Base-by-base conservation (phyloP, 2,113 vertebrate genomes). In the Platanista minor region DNA sequence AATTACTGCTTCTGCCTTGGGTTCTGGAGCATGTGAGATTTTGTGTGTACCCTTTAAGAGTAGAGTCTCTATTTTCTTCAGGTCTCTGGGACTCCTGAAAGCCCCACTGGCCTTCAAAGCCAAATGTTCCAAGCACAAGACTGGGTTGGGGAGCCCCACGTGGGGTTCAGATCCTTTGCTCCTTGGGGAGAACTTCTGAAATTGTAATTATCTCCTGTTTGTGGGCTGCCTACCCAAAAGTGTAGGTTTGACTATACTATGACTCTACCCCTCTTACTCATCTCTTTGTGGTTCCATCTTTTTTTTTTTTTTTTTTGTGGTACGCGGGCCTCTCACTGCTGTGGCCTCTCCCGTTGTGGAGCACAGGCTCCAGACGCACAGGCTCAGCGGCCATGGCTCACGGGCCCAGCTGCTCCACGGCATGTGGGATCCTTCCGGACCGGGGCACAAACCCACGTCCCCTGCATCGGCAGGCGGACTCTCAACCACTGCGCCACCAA, bases 81-180 rank as follows among this genome's bases (percentile, higher is more conserved):
- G 75, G 33, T 6, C 20, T 54, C 11, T 78, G 75, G 49, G 75
- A 23, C 49, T 78, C 49, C 49, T 54, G 75, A 78, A 54, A 78
- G 11, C 49, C 33, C 33, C 75, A 54, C 49, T 78, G 52, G 11
- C n/a, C 20, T 78, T 78, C 75, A 78, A 54, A 78, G 6, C 75
- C 75, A 36, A 78, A 54, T 4, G 0, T 78, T 54, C 33, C 74
- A 12, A 77, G 9, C 20, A 25, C 3, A 78, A 54, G 49, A 36
- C 33, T 14, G 18, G 33, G 7, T 20, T n/a, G 0, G 1, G 49
- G 46, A 78, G 10, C 33, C 33, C 46, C 54, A 0, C 14, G 20
- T 54, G 75, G 11, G 33, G 6, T 54, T 54, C 31, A n/a, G 46
- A 54, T 31, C 33, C 75, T 33, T 8, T 8, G 2, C 33, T n/a